Evolutionary conservation across 2,113 vertebrate genomes (phyloP).

Genomic region (Paratilapia polleni): DNA sequence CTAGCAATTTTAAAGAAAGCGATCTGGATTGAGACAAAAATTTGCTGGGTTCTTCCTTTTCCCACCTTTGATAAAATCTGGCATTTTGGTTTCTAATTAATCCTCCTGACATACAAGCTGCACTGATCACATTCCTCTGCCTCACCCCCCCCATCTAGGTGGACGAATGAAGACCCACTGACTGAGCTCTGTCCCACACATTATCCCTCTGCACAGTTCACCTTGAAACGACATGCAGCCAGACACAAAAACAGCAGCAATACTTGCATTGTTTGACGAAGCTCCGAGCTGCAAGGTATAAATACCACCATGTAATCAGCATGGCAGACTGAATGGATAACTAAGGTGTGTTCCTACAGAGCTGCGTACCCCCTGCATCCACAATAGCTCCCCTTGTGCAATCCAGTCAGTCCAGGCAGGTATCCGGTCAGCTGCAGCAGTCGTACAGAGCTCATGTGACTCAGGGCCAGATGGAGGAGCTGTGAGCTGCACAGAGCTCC

Average conservation of each 20-base stretch:
- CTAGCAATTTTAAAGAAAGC: background rate
- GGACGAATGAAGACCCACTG: background rate
- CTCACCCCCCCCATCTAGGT: no score
- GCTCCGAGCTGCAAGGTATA: conserved; percentile 76
- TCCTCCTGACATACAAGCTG: no score
- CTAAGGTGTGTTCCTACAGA: conserved; percentile 42
- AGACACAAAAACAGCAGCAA: conserved; percentile 38
- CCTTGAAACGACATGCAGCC: conserved; percentile 50
- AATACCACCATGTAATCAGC: conserved; percentile 78
- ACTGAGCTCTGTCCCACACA: background rate
- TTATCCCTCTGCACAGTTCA: conserved; percentile 33
- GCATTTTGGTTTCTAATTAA: no score
- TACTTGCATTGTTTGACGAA: conserved; percentile 77
- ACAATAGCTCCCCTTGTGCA: conserved; percentile 38
- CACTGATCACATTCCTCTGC: no score
- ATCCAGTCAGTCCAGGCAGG: conserved; percentile 18
- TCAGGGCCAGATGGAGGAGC: conserved; percentile 28
- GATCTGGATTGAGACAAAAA: background rate
- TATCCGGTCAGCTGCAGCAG: conserved; percentile 53
- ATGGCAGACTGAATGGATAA: conserved; percentile 62
- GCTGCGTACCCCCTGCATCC: conserved; percentile 34
- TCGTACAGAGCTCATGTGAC: conserved; percentile 63
- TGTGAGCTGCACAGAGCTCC: conserved; percentile 34
- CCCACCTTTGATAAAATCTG: no score
- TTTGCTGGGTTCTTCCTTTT: background rate